These are phyloP conservation scores for Hippopotamyrus pictus DNA, from an alignment of 2,797 vertebrate genomes.

Conservation along the genomic window DNA sequence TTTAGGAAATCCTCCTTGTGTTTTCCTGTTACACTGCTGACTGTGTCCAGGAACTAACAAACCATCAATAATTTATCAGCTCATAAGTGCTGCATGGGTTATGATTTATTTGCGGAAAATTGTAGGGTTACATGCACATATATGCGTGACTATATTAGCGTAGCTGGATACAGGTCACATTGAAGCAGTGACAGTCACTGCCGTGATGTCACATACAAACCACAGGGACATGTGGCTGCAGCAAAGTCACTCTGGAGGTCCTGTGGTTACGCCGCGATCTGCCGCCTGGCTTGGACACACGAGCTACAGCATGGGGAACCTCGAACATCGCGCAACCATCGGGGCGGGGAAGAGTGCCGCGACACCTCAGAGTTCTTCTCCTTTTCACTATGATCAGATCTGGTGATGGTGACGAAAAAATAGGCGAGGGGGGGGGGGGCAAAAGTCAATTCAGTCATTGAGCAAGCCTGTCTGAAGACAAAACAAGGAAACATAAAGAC, in stretches of 20 bases:
- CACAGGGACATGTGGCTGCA: neutral
- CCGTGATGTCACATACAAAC: neutral
- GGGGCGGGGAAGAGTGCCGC: neutral
- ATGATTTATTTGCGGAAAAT: neutral
- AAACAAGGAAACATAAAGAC: neutral
- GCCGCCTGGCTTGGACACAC: neutral
- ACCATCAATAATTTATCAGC: neutral
- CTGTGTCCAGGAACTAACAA: neutral
- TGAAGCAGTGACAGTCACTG: neutral
- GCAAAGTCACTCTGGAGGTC: neutral
- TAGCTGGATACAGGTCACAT: neutral
- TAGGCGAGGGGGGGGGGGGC: neutral
- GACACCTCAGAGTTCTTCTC: neutral
- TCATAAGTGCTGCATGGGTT: neutral
- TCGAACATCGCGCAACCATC: neutral
- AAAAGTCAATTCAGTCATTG: neutral
- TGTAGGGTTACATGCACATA: neutral
- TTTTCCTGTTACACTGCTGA: neutral
- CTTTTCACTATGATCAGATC: conserved; percentile 1
- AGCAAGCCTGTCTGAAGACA: conserved; percentile 10
- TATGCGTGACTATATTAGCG: neutral
- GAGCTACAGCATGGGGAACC: neutral
- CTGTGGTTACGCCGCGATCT: neutral
- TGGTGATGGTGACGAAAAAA: neutral
- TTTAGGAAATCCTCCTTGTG: neutral